A percentile compares a stretch with the other conserved stretches of the same genome.
phyloP scores from a whole-genome alignment of 1,140 invertebrate genomes.

The Venustaconcha ellipsiformis region DNA sequence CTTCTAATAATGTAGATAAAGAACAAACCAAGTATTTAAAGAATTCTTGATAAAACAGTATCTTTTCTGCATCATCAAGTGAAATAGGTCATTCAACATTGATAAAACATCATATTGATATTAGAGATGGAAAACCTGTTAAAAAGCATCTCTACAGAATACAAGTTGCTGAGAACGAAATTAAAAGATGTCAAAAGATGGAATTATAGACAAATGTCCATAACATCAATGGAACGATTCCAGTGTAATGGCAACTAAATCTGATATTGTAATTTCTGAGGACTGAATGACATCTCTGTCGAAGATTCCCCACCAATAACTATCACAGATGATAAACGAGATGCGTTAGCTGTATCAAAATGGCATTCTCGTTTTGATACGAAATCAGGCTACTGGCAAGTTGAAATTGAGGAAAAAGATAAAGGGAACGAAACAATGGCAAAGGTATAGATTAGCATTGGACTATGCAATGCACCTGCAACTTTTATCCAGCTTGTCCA shows the following conservation, averaged over 20 bases:
- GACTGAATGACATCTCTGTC: no score
- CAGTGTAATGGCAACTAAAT: neutral
- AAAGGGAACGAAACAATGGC: neutral
- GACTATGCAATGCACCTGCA: neutral
- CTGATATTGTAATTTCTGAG: no score
- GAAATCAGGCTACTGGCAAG: no score
- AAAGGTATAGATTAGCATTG: neutral
- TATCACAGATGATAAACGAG: no score
- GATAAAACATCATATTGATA: slow-evolving; percentile 4
- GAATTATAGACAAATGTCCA: neutral
- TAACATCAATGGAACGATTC: neutral
- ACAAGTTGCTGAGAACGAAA: neutral
- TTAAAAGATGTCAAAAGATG: neutral
- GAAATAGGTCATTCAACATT: neutral
- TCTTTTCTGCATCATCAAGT: neutral
- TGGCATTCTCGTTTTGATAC: no score
- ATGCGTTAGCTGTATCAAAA: no score
- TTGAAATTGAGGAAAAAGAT: no score
- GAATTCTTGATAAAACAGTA: neutral
- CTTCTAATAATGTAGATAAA: neutral
- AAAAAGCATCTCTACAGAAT: neutral
- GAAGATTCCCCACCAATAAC: no score
- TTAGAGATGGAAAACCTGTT: neutral
- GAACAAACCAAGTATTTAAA: neutral
- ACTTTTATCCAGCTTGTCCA: slow-evolving; percentile 2